A percentile compares a stretch with the other conserved stretches of the same genome.
Conservation (phyloP, 2,797 vertebrate genomes). For the Otolemur crassicaudatus region DNA sequence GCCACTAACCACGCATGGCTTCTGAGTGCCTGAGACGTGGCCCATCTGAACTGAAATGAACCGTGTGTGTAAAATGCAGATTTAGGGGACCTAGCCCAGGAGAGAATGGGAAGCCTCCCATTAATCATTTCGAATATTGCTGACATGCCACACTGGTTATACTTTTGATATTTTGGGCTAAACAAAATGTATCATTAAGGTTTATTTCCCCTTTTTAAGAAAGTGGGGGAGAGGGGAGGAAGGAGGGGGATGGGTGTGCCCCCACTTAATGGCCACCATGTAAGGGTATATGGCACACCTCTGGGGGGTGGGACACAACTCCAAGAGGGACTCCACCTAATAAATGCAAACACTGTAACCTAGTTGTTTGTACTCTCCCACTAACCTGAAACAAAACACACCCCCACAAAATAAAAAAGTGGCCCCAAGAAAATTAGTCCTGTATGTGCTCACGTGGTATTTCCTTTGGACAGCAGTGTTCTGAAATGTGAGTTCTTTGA, state of each 20-base stretch:
- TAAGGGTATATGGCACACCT: too few relatives aligned
- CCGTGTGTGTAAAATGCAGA: background rate
- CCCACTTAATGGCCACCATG: too few relatives aligned
- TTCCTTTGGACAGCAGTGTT: background rate
- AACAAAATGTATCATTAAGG: background rate
- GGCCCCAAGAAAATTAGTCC: background rate
- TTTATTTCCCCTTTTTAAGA: background rate
- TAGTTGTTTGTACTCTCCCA: too few relatives aligned
- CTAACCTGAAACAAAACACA: too few relatives aligned
- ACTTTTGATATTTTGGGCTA: background rate
- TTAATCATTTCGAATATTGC: background rate
- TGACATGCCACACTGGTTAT: background rate
- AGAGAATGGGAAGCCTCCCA: background rate
- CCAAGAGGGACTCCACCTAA: too few relatives aligned
- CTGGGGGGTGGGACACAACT: too few relatives aligned
- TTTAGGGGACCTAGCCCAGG: background rate
- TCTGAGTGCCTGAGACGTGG: background rate
- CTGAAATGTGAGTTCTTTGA: background rate
- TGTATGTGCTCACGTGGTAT: rapidly evolving
- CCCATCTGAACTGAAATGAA: background rate
- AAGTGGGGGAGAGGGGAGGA: background rate
- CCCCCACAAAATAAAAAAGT: background rate
- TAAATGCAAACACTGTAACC: too few relatives aligned
- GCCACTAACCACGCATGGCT: background rate
- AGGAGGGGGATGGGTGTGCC: too few relatives aligned